Conservation (phyloP, 2,113 vertebrate species). For the Pontoporia blainvillei region DNA sequence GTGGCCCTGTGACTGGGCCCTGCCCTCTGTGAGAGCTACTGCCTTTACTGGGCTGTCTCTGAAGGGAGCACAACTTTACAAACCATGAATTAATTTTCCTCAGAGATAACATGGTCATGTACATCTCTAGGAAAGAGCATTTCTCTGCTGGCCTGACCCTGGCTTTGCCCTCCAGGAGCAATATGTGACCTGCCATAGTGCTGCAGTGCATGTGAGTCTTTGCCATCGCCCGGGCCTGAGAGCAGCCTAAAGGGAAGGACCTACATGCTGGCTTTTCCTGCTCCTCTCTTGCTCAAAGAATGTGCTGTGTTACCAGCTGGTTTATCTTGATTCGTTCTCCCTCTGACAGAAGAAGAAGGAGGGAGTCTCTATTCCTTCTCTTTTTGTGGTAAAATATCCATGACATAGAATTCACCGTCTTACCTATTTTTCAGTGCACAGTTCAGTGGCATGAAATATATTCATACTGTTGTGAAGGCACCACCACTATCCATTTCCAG, state of each 20-base stretch:
- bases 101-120: not conserved
- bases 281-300: not conserved
- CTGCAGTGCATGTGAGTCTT: not conserved
- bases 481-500: not conserved
- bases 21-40: not conserved
- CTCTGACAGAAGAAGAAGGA: not conserved
- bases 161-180: not conserved
- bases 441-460: not conserved
- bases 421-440: not conserved
- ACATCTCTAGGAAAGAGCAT: not conserved
- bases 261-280: not conserved
- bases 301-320: not conserved
- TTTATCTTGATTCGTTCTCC: constrained; percentile 6
- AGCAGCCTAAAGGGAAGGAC: not conserved
- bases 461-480: not conserved
- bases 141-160: not conserved
- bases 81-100: not conserved
- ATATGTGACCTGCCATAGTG: accelerated
- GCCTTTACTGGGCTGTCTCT: not conserved
- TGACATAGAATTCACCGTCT: not conserved
- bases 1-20: accelerated
- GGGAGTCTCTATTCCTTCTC: not conserved
- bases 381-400: not conserved
- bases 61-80: not conserved
- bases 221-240: not conserved